These are phyloP conservation scores for Syngnathus acus DNA, from an alignment of 2,797 vertebrate genomes.

Conservation along the genomic window DNA sequence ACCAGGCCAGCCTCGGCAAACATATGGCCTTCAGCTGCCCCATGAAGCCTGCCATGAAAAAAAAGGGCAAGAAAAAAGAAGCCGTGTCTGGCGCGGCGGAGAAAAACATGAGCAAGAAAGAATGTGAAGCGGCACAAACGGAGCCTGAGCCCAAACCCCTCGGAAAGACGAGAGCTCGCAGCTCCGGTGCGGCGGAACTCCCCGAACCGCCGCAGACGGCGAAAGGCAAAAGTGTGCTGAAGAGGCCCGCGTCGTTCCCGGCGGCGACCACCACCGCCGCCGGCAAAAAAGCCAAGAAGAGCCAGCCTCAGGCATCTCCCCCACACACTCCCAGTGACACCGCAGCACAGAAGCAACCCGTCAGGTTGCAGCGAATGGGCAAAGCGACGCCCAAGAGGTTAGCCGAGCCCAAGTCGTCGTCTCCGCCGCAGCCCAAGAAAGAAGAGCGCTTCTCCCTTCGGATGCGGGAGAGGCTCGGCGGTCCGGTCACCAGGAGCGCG, in stretches of 20 bases:
- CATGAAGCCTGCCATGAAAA: slow-evolving; percentile 83
- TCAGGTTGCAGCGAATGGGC: slow-evolving; percentile 70
- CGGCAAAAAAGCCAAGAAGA: slow-evolving; percentile 71
- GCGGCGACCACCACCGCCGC: slow-evolving; percentile 13
- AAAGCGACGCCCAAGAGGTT: slow-evolving; percentile 72
- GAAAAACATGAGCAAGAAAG: slow-evolving; percentile 72
- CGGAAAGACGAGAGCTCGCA: slow-evolving; percentile 88
- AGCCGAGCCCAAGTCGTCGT: slow-evolving; percentile 65
- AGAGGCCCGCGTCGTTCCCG: slow-evolving; percentile 61
- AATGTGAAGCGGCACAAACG: slow-evolving; percentile 71
- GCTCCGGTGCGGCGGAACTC: slow-evolving; percentile 64
- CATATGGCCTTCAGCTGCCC: slow-evolving; percentile 89
- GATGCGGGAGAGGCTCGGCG: slow-evolving; percentile 79
- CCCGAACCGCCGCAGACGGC: slow-evolving; percentile 35
- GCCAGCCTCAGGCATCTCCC: slow-evolving; percentile 46
- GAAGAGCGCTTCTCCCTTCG: slow-evolving; percentile 79
- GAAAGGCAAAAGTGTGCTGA: slow-evolving; percentile 66
- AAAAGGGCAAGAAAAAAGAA: slow-evolving; percentile 70
- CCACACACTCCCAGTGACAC: slow-evolving; percentile 60
- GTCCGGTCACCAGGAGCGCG: slow-evolving; percentile 88
- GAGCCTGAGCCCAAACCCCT: slow-evolving; percentile 68
- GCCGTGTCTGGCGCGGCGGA: slow-evolving; percentile 51
- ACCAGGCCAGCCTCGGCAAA: slow-evolving; percentile 87
- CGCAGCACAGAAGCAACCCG: slow-evolving; percentile 55
- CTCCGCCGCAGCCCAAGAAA: slow-evolving; percentile 68